A percentile compares a stretch with the other conserved stretches of the same genome.
phyloP scores from a whole-genome alignment of 1,140 invertebrate species.

The Bombus fervidus region DNA sequence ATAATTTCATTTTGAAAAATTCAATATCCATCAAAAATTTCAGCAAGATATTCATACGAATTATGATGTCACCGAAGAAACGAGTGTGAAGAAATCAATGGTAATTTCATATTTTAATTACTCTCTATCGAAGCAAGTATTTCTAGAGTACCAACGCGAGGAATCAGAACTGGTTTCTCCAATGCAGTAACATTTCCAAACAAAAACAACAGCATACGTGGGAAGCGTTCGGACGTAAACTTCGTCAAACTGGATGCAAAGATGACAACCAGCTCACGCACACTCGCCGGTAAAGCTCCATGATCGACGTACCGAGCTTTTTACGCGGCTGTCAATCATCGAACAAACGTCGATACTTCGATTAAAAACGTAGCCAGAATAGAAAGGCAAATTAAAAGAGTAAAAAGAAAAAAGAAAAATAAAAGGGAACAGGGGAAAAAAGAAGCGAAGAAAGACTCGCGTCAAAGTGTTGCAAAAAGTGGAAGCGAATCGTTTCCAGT shows the following conservation, averaged over 20 bases:
- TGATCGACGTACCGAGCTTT: not conserved
- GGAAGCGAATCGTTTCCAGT: slow-evolving; percentile 1
- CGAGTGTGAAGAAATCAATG: not conserved
- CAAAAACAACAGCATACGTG: too few species aligned
- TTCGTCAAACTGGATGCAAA: not conserved
- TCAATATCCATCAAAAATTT: too few species aligned
- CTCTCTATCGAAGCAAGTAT: not conserved
- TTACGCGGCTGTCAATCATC: not conserved
- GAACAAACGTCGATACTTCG: slow-evolving; percentile 8
- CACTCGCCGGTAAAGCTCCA: not conserved
- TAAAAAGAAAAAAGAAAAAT: too few species aligned
- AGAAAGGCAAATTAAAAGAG: not conserved
- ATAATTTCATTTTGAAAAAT: too few species aligned
- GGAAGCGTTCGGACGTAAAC: not conserved
- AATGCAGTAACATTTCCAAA: not conserved
- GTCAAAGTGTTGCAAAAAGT: slow-evolving; percentile 9
- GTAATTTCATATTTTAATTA: not conserved
- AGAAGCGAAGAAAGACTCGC: not conserved
- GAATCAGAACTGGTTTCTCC: too few species aligned
- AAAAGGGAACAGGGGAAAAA: not conserved
- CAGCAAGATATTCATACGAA: not conserved
- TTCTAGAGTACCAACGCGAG: not conserved
- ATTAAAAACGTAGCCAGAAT: not conserved
- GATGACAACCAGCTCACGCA: not conserved
- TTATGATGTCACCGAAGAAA: accelerated